Base-by-base conservation (phyloP, 2,113 vertebrate species). In the Caranx ignobilis region DNA sequence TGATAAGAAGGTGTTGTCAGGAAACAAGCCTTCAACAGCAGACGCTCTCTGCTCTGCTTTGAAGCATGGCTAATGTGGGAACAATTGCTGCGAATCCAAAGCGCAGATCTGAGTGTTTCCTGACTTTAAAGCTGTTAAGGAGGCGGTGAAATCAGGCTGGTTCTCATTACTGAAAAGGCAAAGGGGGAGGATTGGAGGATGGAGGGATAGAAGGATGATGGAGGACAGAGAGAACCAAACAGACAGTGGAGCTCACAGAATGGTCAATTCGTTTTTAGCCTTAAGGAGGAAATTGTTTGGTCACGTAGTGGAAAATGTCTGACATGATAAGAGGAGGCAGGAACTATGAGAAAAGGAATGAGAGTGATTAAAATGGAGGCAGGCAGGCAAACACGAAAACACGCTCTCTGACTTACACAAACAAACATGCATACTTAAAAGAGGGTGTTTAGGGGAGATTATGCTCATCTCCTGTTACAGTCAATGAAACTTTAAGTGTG, bases 401-500 rank as follows among this genome's bases (percentile, higher is more conserved):
- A 52, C 31, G 55, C 8, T 26, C 57, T 9, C 31, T 67, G 37
- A 67, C 47, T 68, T 13, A 73, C 43, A 45, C 63, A 80, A 50
- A 63, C 26, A 63, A 64, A 62, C 55, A 63, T 34, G 11, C 50
- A 70, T 11, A 60, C 63, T 61, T 74, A 66, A 77, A 79, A 59
- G 39, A 6, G 32, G 11, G 34, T 26, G 37, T 83, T 85, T 65
- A 79, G 32, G 61, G 61, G 60, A 62, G 79, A 81, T 48, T 56
- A 67, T 19, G 52, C 55, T 71, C 62, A 64, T 94, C 87, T 92
- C 89, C 64, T 71, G 75, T 92, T 92, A 84, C 92, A 84, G 69
- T 74, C 83, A 72, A 90, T 94, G 82, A 92, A 94, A 92, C 89
- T 86, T 93, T 89, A 84, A 94, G 91, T 80, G 72, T 86, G 87